Conservation (phyloP, 1,140 invertebrate genomes). For the Drosophila arawakana region DNA sequence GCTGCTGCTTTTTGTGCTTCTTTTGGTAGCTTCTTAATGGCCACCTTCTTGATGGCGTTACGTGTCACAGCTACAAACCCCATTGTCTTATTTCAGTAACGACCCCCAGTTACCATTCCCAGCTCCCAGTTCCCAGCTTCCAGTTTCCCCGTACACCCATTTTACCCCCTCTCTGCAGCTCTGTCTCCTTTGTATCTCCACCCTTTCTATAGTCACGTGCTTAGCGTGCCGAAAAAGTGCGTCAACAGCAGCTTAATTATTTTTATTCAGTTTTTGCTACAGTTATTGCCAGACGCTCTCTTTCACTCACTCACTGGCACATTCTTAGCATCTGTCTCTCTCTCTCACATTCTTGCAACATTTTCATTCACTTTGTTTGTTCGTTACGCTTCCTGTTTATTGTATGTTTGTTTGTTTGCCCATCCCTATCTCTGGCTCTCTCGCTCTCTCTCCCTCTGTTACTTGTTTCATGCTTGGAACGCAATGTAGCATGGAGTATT, state of each 20-base stretch:
- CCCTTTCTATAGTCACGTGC: conserved; percentile 58
- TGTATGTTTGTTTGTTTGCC: conserved; percentile 50
- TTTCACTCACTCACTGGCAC: not conserved
- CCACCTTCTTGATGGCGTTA: conserved; percentile 50
- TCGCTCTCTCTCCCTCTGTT: not conserved
- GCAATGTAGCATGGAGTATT: not conserved
- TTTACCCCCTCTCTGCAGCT: not conserved
- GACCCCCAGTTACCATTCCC: conserved; percentile 6
- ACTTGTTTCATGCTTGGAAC: not conserved
- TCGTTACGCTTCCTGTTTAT: conserved; percentile 73
- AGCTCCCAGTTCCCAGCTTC: not conserved
- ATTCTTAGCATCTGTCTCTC: not conserved
- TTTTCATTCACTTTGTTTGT: conserved; percentile 52
- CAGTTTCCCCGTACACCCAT: not conserved
- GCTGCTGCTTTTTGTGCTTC: conserved; percentile 21
- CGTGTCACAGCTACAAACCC: conserved; percentile 44
- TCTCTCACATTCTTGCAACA: conserved; percentile 4
- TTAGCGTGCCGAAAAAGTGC: conserved; percentile 76
- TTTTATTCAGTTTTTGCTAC: conserved; percentile 74
- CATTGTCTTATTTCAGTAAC: conserved; percentile 36
- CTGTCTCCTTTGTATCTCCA: not conserved
- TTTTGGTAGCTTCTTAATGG: conserved; percentile 44
- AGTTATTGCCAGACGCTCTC: conserved; percentile 19
- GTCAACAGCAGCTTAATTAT: conserved; percentile 81
- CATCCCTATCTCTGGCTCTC: not conserved